Base-by-base conservation (phyloP, 2,888 invertebrate species). In the Melanostoma scalare region DNA sequence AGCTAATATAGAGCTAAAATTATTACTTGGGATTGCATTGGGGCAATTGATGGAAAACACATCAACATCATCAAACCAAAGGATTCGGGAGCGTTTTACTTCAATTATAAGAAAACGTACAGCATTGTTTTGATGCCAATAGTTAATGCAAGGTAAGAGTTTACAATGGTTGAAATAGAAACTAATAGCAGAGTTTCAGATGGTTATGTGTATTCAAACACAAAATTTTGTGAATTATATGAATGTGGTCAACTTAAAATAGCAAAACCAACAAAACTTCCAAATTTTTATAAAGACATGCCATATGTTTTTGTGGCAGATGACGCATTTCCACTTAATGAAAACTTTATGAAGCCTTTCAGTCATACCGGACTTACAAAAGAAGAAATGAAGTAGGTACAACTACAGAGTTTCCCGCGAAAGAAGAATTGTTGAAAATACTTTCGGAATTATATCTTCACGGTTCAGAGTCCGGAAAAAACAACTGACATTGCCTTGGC, bases 381-480 rank as follows among this genome's bases (percentile, higher is more conserved):
- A 20, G 20, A 20, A 1, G 20, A 20, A 31, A 40, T 20, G n/a
- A 69, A 30, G 0, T n/a, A n/a, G n/a, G n/a, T 42, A 9, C 31
- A 68, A 76, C 44, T 58, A 76, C 48, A 36, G 58, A 20, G 36
- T 76, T 33, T 68, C 58, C 10, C 40, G 69, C 8, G 77, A 73
- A 40, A 10, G 85, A 65, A 36, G 60, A 35, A 67, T 52, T 36
- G 69, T 85, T 6, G 73, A 85, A 56, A 85, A 79, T 44, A 65
- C 76, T 3, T 85, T 85, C 50, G 79, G 79, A 33, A 87, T 88
- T 31, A 71, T 87, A 61, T 72, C 86, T 33, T 55, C 72, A 20
- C 65, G 87, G 68, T 88, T 88, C 81, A 42, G 87, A 69, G 9
- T 10, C 52, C 65, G 4, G 5, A 65, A 35, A 65, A 65, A 6